Conservation (phyloP, 2,113 vertebrate genomes). For the Plecturocebus donacophilus region DNA sequence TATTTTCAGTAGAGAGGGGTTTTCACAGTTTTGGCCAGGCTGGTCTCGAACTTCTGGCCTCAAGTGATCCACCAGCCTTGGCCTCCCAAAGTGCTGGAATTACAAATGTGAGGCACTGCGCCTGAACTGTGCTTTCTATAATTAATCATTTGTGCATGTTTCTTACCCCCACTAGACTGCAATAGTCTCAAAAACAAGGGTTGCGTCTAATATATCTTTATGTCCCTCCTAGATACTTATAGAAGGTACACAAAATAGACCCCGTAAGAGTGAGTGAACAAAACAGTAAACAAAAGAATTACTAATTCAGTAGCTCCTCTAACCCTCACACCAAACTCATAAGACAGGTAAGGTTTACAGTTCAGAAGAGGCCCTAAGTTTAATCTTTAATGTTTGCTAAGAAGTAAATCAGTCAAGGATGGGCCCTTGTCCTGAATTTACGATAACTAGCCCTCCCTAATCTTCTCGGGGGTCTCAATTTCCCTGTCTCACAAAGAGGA, state of each 20-base stretch:
- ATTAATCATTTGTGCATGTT: neutral
- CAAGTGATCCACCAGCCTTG: too few relatives aligned
- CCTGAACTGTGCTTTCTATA: neutral
- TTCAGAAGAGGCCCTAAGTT: neutral
- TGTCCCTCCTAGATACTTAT: neutral
- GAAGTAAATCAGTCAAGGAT: neutral
- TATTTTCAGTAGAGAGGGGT: too few relatives aligned
- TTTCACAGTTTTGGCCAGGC: too few relatives aligned
- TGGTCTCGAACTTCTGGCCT: too few relatives aligned
- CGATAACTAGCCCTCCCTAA: neutral
- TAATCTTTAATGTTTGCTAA: neutral
- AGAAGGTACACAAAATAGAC: neutral
- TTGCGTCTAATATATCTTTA: neutral
- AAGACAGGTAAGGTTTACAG: neutral
- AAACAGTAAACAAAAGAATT: neutral
- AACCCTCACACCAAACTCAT: neutral
- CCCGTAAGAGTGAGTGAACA: neutral
- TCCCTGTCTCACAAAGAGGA: neutral
- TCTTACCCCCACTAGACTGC: neutral
- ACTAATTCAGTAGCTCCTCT: neutral
- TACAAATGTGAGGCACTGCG: too few relatives aligned
- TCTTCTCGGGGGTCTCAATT: neutral
- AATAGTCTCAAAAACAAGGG: neutral
- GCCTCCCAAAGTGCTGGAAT: too few relatives aligned
- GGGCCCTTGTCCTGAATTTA: neutral